Evolutionary conservation across 2,113 vertebrate species (phyloP), one percentile per base, ranked within the genome.

Genomic region (Aspidoscelis tigris): DNA sequence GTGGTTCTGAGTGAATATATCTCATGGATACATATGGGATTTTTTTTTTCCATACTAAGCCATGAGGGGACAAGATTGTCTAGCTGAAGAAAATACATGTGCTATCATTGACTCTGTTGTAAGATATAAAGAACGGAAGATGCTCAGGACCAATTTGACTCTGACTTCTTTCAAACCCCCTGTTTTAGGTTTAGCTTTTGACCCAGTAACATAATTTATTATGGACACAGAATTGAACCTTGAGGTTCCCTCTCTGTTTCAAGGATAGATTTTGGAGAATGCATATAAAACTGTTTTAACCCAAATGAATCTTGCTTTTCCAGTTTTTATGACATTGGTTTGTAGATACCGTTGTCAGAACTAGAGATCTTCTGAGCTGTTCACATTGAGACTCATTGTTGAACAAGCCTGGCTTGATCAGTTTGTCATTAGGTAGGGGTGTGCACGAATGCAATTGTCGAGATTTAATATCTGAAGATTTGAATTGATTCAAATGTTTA

Each of bases 181-280:
- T 80, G 72, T 74, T 70, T 75, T 80, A 75, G 4, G 12, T 7
- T 26, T 39, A 18, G 44, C 74, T 81, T 85, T 77, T 80, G 66
- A 2, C 71, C 53, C 81, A 84, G 92, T 89, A 69, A 69, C 71
- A 84, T 85, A 93, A 89, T 91, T 89, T 80, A 90, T 81, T 44
- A 88, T 83, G 74, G 88, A 87, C 87, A 85, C 84, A 89, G 87
- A 92, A 85, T 90, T 84, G 84, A 92, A 87, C 90, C 91, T 86
- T 86, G 87, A 90, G 84, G 87, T 89, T 33, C 86, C 86, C 78
- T 93, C 86, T 89, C 90, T 90, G 90, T 78, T 76, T 88, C 71
- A 91, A 93, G 14, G 39, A 72, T 12, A 41, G 6, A 58, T 81
- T 41, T 11, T 33, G 55, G 50, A 55, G 1, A 39, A 33, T 9